A percentile compares a stretch with the other conserved stretches of the same genome.
Conservation (phyloP, 2,113 vertebrate species). For the Rhombomys opimus region DNA sequence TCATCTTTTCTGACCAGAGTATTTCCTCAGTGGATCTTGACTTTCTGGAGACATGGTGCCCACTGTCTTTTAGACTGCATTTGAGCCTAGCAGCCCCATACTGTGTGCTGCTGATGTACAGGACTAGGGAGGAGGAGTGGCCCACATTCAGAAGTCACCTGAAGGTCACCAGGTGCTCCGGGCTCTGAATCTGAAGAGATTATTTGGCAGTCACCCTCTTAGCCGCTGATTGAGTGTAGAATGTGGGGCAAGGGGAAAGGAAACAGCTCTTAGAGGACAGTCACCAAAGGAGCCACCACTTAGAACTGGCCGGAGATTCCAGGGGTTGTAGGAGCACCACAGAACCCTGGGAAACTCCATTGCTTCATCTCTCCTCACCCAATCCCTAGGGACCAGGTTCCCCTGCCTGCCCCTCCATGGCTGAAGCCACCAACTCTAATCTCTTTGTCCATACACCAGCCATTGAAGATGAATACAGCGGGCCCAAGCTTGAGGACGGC, state of each 20-base stretch:
- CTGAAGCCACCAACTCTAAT: not conserved
- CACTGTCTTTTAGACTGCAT: not conserved
- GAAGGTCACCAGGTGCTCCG: not conserved
- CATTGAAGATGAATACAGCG: conserved; percentile 95
- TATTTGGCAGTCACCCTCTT: not conserved
- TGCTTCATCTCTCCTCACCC: not conserved
- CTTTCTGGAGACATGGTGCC: no score
- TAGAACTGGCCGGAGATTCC: not conserved
- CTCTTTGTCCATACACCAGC: conserved; percentile 81
- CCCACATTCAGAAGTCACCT: not conserved
- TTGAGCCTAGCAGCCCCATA: no score
- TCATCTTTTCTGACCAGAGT: not conserved
- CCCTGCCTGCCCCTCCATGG: not conserved
- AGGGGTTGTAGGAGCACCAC: not conserved
- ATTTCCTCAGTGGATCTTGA: no score
- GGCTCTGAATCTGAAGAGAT: not conserved
- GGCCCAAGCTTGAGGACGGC: conserved; percentile 95
- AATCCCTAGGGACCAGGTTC: not conserved
- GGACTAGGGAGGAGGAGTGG: no score
- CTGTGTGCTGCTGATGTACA: not conserved
- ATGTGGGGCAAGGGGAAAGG: not conserved
- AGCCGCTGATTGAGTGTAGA: not conserved
- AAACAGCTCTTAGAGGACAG: not conserved
- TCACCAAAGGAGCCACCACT: not conserved
- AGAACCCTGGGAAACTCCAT: not conserved